Evolutionary conservation across 1,140 invertebrate genomes (phyloP).

Genomic region (Drosophila rufa): DNA sequence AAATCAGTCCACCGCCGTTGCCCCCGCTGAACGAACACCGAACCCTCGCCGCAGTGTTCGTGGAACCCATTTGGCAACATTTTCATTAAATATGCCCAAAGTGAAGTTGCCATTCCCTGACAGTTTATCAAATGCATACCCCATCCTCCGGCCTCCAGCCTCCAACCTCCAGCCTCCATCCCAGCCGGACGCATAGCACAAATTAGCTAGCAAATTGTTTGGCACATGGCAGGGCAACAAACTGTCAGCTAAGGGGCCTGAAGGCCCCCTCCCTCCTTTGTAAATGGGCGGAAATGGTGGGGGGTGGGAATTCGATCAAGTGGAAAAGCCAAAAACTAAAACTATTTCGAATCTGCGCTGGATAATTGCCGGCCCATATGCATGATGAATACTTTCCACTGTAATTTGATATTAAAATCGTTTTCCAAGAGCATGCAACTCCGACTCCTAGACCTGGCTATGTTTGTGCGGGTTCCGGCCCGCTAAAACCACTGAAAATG

Average conservation of each 20-base stretch:
- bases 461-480: slow-evolving; percentile 13
- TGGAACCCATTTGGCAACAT: slow-evolving; percentile 75
- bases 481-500: slow-evolving; percentile 17
- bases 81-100: slow-evolving; percentile 84
- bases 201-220: slow-evolving; percentile 80
- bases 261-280: background rate
- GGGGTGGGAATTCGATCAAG: slow-evolving; percentile 37
- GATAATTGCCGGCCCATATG: slow-evolving; percentile 34
- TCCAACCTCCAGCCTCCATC: background rate
- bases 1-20: slow-evolving; percentile 54
- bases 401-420: slow-evolving; percentile 50
- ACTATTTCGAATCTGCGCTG: slow-evolving; percentile 44
- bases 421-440: slow-evolving; percentile 22
- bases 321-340: slow-evolving; percentile 55
- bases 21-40: background rate
- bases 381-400: slow-evolving; percentile 44
- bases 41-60: slow-evolving; percentile 5
- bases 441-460: slow-evolving; percentile 15
- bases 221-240: slow-evolving; percentile 58
- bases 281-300: background rate
- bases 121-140: slow-evolving; percentile 82
- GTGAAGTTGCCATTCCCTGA: slow-evolving; percentile 81
- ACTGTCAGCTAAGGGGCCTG: slow-evolving; percentile 31
- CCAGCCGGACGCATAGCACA: slow-evolving; percentile 58
- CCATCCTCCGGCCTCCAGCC: background rate